Evolutionary conservation across 2,888 invertebrate genomes (phyloP), one percentile per base, ranked within the genome.

Genomic region (Quadroppia sp.): DNA sequence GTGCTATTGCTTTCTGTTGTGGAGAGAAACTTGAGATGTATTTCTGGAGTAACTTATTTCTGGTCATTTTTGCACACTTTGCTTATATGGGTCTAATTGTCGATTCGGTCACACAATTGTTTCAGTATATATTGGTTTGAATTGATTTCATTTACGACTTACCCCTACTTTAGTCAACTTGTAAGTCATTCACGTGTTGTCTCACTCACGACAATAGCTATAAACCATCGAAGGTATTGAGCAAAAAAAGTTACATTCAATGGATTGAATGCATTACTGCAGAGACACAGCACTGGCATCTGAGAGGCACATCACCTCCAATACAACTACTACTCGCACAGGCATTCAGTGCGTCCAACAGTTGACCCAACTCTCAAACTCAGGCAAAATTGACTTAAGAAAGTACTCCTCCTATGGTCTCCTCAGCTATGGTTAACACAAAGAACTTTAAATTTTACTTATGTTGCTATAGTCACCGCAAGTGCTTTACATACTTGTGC

Each of bases 181-280:
- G 61, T 61, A 61, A 61, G 61, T 61, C 61, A 61, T 61, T 61
- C 61, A 61, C 61, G 61, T 59, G 56, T 59, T 59, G 56, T 59
- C 25, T 61, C 15, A 23, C 61, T 61, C 7, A 61, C 32, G 61
- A 61, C 61, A 61, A 61, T 30, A 61, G 30, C 15, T 30, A 17
- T 61, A 6, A 30, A 61, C 13, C 28, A 28, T 1, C 2, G 11
- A 30, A 25, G 30, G 30, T 61, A 61, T 61, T 61, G 6, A 20
- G 30, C 61, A 61, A 28, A 30, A 61, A 61, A 61, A 25, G 3
- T 30, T 20, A 20, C 53, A 53, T 53, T 20, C n/a, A 2, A 53
- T 20, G 23, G 23, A 20, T n/a, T n/a, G n/a, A n/a, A n/a, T n/a
- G n/a, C n/a, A n/a, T n/a, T n/a, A n/a, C 9, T 53, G 13, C 20